phyloP scores from a whole-genome alignment of 2,888 invertebrate species.

The Drosophila rellima region DNA sequence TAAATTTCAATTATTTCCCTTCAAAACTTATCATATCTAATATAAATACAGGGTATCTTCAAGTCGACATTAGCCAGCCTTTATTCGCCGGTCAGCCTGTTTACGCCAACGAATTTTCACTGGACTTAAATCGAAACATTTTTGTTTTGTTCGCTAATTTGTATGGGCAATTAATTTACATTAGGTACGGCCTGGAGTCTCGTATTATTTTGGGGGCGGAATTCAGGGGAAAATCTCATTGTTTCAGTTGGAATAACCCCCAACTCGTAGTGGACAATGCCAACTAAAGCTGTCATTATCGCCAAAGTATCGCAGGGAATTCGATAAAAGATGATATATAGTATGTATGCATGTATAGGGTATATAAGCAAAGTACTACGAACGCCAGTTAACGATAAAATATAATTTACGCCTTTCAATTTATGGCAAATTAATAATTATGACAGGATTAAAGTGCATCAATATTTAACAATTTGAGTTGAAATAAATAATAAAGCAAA shows the following conservation, averaged over 20 bases:
- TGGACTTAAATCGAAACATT: slow-evolving; percentile 50
- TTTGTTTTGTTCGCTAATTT: slow-evolving; percentile 68
- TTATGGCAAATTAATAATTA: slow-evolving; percentile 38
- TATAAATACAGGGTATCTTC: slow-evolving; percentile 8
- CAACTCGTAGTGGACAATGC: slow-evolving; percentile 10
- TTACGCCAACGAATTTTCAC: slow-evolving; percentile 24
- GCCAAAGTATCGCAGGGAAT: background rate
- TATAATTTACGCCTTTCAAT: slow-evolving; percentile 36
- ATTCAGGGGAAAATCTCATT: slow-evolving; percentile 9
- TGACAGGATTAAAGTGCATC: slow-evolving; percentile 27
- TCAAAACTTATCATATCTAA: background rate
- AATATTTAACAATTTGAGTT: slow-evolving; percentile 21
- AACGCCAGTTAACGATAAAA: slow-evolving; percentile 28
- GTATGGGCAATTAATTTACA: slow-evolving; percentile 73
- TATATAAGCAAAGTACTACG: background rate
- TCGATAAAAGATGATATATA: slow-evolving; percentile 25
- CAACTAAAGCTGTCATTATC: slow-evolving; percentile 14
- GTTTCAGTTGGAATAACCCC: slow-evolving; percentile 22
- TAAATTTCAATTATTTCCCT: background rate
- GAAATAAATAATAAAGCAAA: slow-evolving; percentile 14
- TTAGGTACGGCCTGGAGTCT: slow-evolving; percentile 43
- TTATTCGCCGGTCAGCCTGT: slow-evolving; percentile 11
- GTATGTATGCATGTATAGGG: background rate
- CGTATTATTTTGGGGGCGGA: background rate
- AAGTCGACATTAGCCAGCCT: background rate